Percentiles rank a stretch among this genome's conserved stretches.
phyloP scores from a whole-genome alignment of 2,113 vertebrate genomes.

The Anhinga rufa region DNA sequence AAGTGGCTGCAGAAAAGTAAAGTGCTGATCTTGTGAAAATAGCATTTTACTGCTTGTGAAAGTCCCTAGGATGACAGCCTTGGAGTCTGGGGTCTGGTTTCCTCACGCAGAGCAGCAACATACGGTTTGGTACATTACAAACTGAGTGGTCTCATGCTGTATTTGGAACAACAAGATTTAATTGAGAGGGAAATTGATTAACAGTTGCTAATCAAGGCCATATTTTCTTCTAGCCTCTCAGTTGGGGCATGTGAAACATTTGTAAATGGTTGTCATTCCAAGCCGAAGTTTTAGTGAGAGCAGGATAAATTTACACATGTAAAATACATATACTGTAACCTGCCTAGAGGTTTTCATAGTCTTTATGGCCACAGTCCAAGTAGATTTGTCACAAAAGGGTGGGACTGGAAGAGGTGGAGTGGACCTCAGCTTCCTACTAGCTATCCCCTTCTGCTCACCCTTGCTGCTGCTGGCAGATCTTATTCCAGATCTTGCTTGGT shows the following conservation, averaged over 20 bases:
- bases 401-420: not conserved
- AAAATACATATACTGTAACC: not conserved
- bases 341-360: not conserved
- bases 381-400: not conserved
- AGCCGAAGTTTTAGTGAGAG: not conserved
- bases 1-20: constrained; percentile 10
- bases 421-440: not conserved
- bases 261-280: not conserved
- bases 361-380: not conserved
- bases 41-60: not conserved
- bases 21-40: constrained; percentile 5
- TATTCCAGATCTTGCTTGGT: not conserved
- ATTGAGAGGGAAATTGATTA: constrained; percentile 31
- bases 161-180: constrained; percentile 6
- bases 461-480: not conserved
- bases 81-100: not conserved
- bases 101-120: not conserved
- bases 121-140: not conserved
- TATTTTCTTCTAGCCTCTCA: not conserved
- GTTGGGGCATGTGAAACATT: not conserved
- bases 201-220: constrained; percentile 15
- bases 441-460: not conserved
- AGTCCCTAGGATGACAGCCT: not conserved
- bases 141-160: not conserved
- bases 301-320: not conserved